These are phyloP conservation scores for Diarsia rubi DNA, from an alignment of 2,888 invertebrate species.

Conservation along the genomic window DNA sequence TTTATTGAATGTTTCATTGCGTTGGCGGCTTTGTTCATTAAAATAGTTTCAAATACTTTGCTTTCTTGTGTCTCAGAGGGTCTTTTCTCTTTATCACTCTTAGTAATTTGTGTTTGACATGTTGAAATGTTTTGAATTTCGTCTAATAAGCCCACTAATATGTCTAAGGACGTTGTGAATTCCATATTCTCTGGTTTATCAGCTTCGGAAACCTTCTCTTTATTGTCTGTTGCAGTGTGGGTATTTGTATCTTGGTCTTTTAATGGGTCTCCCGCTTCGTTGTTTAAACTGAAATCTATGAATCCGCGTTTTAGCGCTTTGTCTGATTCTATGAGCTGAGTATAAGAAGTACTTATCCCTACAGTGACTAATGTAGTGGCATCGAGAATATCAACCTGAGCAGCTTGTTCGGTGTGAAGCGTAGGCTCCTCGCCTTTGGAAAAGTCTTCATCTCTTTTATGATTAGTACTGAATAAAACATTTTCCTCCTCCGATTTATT, in stretches of 20 bases:
- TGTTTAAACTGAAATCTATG: constrained; percentile 33
- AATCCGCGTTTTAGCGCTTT: constrained; percentile 10
- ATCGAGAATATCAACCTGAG: constrained; percentile 34
- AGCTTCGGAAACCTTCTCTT: constrained; percentile 10
- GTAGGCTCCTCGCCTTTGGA: constrained; percentile 53
- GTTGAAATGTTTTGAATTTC: constrained; percentile 86
- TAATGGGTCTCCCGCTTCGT: constrained; percentile 1
- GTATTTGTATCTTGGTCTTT: constrained; percentile 1
- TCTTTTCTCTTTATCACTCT: constrained; percentile 42
- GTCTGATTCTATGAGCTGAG: constrained; percentile 1
- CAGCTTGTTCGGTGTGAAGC: constrained; percentile 33
- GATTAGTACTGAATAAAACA: neutral
- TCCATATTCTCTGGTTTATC: constrained; percentile 67
- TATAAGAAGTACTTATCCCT: constrained; percentile 36
- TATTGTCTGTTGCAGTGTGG: constrained; percentile 22
- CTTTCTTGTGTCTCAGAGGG: constrained; percentile 55
- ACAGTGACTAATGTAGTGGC: constrained; percentile 27
- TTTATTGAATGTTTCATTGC: constrained; percentile 63
- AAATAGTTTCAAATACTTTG: constrained; percentile 70
- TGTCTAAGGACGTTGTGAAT: constrained; percentile 82
- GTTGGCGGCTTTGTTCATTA: constrained; percentile 68
- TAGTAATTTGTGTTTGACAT: constrained; percentile 75
- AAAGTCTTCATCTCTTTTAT: constrained; percentile 60
- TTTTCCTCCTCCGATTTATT: constrained; percentile 14
- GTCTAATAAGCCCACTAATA: constrained; percentile 83